Base-by-base conservation (phyloP, 2,113 vertebrate genomes). In the Dipodomys spectabilis region DNA sequence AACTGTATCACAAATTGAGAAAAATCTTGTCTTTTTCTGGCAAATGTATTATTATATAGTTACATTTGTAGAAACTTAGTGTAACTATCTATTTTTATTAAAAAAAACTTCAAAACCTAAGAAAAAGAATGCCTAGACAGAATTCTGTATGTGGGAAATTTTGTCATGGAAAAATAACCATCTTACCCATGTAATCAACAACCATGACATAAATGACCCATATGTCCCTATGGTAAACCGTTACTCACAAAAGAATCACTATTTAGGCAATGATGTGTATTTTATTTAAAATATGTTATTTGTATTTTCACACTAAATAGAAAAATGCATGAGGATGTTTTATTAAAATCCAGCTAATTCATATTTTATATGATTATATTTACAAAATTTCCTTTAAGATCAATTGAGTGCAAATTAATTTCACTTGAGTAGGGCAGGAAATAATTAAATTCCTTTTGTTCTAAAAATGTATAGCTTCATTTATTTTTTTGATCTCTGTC, bases 381-480 rank as follows among this genome's bases (percentile, higher is more conserved):
- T 92, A 20, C 75, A 81, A 86, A 87, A 89, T 30, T 86, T 2
- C 67, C 22, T 94, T 93, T 96, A 77, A 91, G 49, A 96, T 86
- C 68, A 95, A 93, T 96, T 97, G 93, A 64, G 60, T 67, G 0
- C 68, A 97, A 83, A 25, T 92, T 86, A 49, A 92, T 89, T 85
- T 75, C n/a, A 65, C 87, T 96, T 97, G 65, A 79, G 60, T 77
- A 82, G 30, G 27, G 93, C 23, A 96, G 19, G 1, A 28, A 88
- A 79, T 93, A 8, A 94, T 89, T 95, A 97, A 97, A 93, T 89
- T 87, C 4, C 12, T 88, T 97, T 97, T 97, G 27, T 95, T 97
- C 87, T 73, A 67, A 93, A 97, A 97, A 93, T 57, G 15, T 15
- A 95, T 44, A 69, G 11, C 35, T 18, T 92, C 7, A 0, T 96